These are phyloP conservation scores for Heteronetta atricapilla DNA, from an alignment of 2,113 vertebrate genomes.

Conservation along the genomic window DNA sequence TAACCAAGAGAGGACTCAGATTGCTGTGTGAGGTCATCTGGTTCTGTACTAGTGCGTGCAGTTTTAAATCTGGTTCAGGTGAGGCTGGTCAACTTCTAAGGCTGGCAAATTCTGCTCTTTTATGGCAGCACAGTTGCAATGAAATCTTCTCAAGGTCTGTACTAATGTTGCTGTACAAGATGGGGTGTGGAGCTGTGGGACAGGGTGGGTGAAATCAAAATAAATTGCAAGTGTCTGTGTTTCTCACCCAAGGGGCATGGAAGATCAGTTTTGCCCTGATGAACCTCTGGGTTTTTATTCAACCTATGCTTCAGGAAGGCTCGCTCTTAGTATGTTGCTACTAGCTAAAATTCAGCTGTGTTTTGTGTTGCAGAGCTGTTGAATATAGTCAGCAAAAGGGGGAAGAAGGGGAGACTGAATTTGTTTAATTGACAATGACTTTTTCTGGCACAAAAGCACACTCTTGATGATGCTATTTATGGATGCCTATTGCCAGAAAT, in stretches of 20 bases:
- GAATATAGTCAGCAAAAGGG: neutral
- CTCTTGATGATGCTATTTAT: slow-evolving; percentile 22
- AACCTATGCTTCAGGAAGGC: neutral
- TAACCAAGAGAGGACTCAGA: neutral
- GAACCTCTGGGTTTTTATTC: neutral
- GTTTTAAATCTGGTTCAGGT: neutral
- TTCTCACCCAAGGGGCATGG: neutral
- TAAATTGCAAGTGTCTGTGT: neutral
- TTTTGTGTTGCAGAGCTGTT: neutral
- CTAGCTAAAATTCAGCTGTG: neutral
- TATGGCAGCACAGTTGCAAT: neutral
- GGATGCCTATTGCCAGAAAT: slow-evolving; percentile 53
- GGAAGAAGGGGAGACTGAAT: neutral
- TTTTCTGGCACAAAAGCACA: slow-evolving; percentile 18
- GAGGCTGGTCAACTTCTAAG: neutral
- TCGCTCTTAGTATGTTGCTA: neutral
- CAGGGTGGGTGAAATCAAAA: neutral
- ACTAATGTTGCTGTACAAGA: rapidly evolving
- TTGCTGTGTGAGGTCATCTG: neutral
- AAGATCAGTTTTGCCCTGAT: neutral
- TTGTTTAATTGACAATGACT: neutral
- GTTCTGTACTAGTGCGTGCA: neutral
- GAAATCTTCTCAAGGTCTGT: neutral
- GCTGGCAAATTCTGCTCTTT: neutral
- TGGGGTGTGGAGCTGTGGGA: neutral